Base-by-base conservation (phyloP, 2,797 vertebrate species). In the Vespertilio murinus region DNA sequence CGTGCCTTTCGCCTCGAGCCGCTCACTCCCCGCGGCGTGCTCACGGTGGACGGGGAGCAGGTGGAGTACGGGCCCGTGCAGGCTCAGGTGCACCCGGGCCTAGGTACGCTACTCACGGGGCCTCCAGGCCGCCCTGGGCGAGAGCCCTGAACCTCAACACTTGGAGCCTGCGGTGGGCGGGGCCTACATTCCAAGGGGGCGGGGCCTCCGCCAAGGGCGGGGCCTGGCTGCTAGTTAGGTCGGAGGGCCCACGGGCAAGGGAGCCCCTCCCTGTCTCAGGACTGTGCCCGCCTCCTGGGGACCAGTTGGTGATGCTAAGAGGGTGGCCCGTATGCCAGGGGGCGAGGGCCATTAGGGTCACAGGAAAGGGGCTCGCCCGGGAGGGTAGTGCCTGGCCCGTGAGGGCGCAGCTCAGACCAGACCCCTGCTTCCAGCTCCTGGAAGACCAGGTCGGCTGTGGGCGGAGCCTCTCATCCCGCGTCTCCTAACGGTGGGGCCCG, bases 61-160 rank as follows among this genome's bases (percentile, higher is more conserved):
- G 99, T 99, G 90, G 99, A 99, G 74, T 99, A 99, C 3, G 99
- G 99, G 25, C 99, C 99, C 0, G 95, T 99, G 42, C 99, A 99
- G 98, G 99, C 99, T 1, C 99, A 99, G 98, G 97, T 99, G 80
- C 98, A 98, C 16, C 96, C 82, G 0, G 92, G 97, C 35, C 84
- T 98, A 0, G 97, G 94, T 14, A 97, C 94, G 0, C 54, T 98
- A 0, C 90, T 98, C 79, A 96, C 97, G 0, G 98, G 98, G 3
- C 96, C 96, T 16, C 88, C 96, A 0, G 95, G 94, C 22, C 5
- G 17, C 13, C 40, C 42, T 0, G 22, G 49, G 10, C 38, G 45
- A 8, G 64, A 82, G 8, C 70, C 79, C 8, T 92, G 22, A 95
- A 14, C 16, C 47, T 9, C 14, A 1, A 8, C 71, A 14, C 11